A percentile compares a stretch with the other conserved stretches of the same genome.
phyloP scores from a whole-genome alignment of 2,888 invertebrate genomes.

The Lomographa bimaculata region DNA sequence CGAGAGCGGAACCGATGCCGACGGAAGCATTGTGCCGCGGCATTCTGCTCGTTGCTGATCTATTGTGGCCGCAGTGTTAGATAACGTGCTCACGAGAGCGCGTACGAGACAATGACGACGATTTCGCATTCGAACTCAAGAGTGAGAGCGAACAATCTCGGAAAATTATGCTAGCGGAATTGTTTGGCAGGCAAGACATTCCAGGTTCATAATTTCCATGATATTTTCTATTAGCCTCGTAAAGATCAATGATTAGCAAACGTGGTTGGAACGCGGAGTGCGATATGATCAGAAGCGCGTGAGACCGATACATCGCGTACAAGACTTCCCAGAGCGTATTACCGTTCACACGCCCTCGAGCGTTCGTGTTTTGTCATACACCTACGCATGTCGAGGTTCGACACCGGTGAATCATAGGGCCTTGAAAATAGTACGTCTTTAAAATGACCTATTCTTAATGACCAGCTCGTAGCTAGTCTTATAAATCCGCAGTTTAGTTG shows the following conservation, averaged over 20 bases:
- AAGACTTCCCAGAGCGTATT: constrained; percentile 38
- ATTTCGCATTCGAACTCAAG: constrained; percentile 60
- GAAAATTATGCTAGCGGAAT: constrained; percentile 13
- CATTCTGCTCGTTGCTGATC: constrained; percentile 53
- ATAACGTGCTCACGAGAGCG: constrained; percentile 71
- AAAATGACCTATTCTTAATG: constrained; percentile 22
- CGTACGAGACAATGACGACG: constrained; percentile 63
- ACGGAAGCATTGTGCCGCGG: constrained; percentile 69
- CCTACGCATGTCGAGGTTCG: constrained; percentile 55
- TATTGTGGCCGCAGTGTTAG: constrained; percentile 71
- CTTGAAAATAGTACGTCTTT: constrained; percentile 34
- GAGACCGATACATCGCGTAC: constrained; percentile 61
- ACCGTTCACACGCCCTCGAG: constrained; percentile 66
- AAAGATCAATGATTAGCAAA: constrained; percentile 60
- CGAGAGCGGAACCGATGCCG: constrained; percentile 78
- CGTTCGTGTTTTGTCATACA: constrained; percentile 56
- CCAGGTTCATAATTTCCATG: constrained; percentile 32
- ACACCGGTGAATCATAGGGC: constrained; percentile 51
- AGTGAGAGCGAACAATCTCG: constrained; percentile 58
- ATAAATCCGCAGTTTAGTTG: constrained; percentile 49
- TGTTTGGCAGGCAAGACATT: constrained; percentile 14
- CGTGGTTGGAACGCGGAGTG: constrained; percentile 46
- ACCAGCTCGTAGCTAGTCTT: constrained; percentile 27
- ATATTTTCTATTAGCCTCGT: constrained; percentile 53
- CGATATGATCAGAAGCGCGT: constrained; percentile 70